Evolutionary conservation across 2,113 vertebrate species (phyloP), one percentile per base, ranked within the genome.

Genomic region (Salvator merianae): DNA sequence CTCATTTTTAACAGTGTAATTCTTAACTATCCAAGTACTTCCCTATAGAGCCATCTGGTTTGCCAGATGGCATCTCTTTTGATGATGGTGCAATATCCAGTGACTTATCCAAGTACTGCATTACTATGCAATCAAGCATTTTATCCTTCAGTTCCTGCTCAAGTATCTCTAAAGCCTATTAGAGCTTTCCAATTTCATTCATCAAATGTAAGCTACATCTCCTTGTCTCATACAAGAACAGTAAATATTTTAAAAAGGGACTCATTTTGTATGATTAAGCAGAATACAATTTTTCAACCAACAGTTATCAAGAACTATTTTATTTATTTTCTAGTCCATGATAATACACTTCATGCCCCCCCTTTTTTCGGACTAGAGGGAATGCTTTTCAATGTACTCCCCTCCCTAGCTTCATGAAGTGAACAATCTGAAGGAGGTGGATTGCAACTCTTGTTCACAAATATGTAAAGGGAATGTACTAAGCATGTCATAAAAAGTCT

Each of bases 1-100:
- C 79, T 72, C 43, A 72, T 84, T 84, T 91, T 90, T 76, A 87
- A 12, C 81, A 74, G 47, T 86, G 3, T 1, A 85, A 75, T 86
- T 84, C 82, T 81, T 85, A 90, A 84, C 30, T 86, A 66, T 88
- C 82, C 85, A 84, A 88, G 18, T 84, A 73, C 77, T 93, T 82
- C 20, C 80, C 73, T 88, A 9, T 87, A 53, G 79, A 90, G 71
- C 85, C 91, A 91, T 91, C 93, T 91, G 89, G 87, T 30, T 88
- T 92, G 90, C 89, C 93, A 92, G 91, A 93, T 93, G 90, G 87
- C 65, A 85, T 85, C 91, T 88, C 63, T 77, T 93, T 89, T 90
- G 77, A 92, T 92, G 90, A 81, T 38, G 85, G 68, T 91, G 82
- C 82, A 86, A 89, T 90, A 86, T 88, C 90, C 74, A 43, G 30